Percentiles rank a stretch among this genome's conserved stretches.
Conservation (phyloP, 1,140 invertebrate genomes). For the Metaphire vulgaris region DNA sequence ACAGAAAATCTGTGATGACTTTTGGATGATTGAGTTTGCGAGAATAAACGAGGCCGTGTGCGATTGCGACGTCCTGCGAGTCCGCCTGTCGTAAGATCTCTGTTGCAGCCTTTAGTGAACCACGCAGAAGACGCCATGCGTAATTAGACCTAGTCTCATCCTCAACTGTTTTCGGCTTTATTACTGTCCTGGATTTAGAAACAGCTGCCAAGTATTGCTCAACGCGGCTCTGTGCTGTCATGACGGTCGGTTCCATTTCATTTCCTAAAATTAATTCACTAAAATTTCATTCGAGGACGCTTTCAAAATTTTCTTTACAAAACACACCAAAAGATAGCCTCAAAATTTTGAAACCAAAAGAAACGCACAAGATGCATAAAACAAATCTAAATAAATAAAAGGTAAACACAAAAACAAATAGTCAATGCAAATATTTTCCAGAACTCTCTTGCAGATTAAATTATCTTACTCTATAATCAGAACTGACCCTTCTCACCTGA, state of each 20-base stretch:
- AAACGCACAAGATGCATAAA: too few relatives aligned
- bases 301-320: too few relatives aligned
- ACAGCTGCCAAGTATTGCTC: background rate
- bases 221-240: background rate
- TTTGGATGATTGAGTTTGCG: background rate
- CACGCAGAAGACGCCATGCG: background rate
- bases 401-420: too few relatives aligned
- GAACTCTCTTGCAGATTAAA: too few relatives aligned
- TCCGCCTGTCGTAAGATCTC: background rate
- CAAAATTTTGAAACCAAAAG: too few relatives aligned
- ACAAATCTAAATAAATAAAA: too few relatives aligned
- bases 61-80: background rate
- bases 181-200: background rate
- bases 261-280: too few relatives aligned
- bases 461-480: too few relatives aligned
- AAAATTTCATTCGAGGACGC: too few relatives aligned
- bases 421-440: too few relatives aligned
- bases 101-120: background rate
- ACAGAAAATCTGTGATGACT: constrained; percentile 14
- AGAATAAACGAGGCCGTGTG: background rate
- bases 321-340: too few relatives aligned
- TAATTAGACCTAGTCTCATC: background rate
- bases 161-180: background rate
- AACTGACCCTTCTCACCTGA: too few relatives aligned
- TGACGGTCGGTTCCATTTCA: background rate